phyloP scores from a whole-genome alignment of 2,797 vertebrate genomes.

The Cacajao melanocephalus region DNA sequence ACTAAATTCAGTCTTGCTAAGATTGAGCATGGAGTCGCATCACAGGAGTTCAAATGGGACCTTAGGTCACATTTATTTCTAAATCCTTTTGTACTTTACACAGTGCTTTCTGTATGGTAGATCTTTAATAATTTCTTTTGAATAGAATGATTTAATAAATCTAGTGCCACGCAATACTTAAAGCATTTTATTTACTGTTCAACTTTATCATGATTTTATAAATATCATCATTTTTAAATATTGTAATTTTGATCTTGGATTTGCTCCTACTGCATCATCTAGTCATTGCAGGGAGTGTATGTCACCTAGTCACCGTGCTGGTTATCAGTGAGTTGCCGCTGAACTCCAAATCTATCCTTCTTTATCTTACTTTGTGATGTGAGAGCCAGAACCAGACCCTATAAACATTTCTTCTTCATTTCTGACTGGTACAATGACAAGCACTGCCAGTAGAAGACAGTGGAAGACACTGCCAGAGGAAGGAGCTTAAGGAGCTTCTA shows the following conservation, averaged over 20 bases:
- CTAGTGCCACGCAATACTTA: background rate
- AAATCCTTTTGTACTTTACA: background rate
- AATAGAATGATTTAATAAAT: background rate
- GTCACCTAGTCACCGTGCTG: background rate
- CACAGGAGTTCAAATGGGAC: background rate
- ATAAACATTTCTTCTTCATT: background rate
- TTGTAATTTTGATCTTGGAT: background rate
- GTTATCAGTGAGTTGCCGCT: no score
- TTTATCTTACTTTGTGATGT: no score
- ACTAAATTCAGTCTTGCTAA: background rate
- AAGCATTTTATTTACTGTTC: background rate
- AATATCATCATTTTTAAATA: background rate
- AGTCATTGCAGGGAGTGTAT: background rate
- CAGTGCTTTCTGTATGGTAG: background rate
- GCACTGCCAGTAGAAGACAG: background rate
- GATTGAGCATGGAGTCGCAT: background rate
- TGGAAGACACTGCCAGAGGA: background rate
- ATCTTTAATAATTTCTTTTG: background rate
- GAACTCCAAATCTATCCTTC: background rate
- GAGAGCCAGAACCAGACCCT: background rate
- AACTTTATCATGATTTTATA: background rate
- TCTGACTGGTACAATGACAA: background rate
- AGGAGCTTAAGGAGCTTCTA: no score
- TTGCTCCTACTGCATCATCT: background rate
- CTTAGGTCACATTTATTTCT: background rate